phyloP scores from a whole-genome alignment of 2,888 invertebrate species.

The Molanna angustata region DNA sequence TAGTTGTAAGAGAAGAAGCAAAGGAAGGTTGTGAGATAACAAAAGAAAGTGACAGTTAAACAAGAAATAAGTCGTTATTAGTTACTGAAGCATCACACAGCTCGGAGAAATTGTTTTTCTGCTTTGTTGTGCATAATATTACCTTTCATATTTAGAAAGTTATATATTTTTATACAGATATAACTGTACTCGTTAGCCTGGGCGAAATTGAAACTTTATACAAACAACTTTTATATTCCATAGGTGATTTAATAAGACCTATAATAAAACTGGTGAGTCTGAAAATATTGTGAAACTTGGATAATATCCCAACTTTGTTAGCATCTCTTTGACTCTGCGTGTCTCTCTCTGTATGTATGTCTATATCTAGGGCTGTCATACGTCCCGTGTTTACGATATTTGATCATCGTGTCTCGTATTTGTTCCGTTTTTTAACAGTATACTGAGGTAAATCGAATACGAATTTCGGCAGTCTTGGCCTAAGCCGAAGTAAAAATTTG shows the following conservation, averaged over 20 bases:
- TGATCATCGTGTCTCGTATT: no score
- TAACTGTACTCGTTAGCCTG: conserved; percentile 1
- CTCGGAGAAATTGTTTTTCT: neutral
- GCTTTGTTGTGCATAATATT: neutral
- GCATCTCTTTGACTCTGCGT: conserved; percentile 5
- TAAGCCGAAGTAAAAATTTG: no score
- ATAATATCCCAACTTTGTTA: conserved; percentile 27
- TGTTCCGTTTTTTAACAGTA: no score
- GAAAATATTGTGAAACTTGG: conserved; percentile 32
- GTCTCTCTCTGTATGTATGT: neutral
- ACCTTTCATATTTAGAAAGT: neutral
- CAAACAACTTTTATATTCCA: conserved; percentile 29
- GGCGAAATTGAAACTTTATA: conserved; percentile 21
- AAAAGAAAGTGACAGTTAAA: neutral
- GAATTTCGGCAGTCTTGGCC: no score
- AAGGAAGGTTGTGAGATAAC: no score
- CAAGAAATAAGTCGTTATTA: neutral
- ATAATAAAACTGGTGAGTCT: conserved; percentile 29
- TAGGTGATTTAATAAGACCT: conserved; percentile 32
- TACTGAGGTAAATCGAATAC: no score
- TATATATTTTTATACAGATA: neutral
- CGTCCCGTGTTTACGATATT: no score
- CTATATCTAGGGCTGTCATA: no score
- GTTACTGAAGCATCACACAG: neutral
- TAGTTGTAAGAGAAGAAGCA: no score